Percentiles rank a stretch among this genome's conserved stretches.
phyloP scores from a whole-genome alignment of 2,888 invertebrate genomes.

The Cremastobaeus sp. region DNA sequence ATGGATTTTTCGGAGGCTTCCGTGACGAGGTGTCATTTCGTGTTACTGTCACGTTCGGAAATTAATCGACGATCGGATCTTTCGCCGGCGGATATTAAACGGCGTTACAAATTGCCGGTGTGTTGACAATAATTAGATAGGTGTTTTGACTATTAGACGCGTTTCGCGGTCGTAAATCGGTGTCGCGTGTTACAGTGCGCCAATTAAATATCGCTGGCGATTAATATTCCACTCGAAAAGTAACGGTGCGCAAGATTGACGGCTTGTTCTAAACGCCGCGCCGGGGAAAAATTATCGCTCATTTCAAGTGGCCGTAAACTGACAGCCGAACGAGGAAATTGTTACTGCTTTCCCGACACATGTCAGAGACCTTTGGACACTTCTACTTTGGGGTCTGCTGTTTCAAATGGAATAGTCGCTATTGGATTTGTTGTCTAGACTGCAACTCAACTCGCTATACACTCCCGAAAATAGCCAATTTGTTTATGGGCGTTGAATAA shows the following conservation, averaged over 20 bases:
- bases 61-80: slow-evolving; percentile 26
- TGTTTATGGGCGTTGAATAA: too few species aligned
- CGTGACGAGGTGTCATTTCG: slow-evolving; percentile 22
- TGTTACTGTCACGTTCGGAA: slow-evolving; percentile 33
- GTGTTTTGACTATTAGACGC: slow-evolving; percentile 23
- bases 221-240: slow-evolving; percentile 41
- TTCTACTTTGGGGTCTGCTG: background rate
- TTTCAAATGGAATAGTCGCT: slow-evolving; percentile 20
- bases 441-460: too few species aligned
- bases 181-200: background rate
- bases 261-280: slow-evolving; percentile 22
- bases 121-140: slow-evolving; percentile 23
- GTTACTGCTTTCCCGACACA: slow-evolving; percentile 23
- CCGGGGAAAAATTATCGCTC: slow-evolving; percentile 21
- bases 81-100: slow-evolving; percentile 22
- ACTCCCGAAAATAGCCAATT: too few species aligned
- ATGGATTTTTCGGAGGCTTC: slow-evolving; percentile 26
- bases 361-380: slow-evolving; percentile 2
- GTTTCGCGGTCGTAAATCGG: background rate
- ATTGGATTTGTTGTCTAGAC: too few species aligned
- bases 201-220: slow-evolving; percentile 31
- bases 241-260: slow-evolving; percentile 37
- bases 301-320: slow-evolving; percentile 31
- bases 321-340: slow-evolving; percentile 18
- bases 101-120: background rate